Conservation (phyloP, 2,113 vertebrate species). For the Prietella phreatophila region DNA sequence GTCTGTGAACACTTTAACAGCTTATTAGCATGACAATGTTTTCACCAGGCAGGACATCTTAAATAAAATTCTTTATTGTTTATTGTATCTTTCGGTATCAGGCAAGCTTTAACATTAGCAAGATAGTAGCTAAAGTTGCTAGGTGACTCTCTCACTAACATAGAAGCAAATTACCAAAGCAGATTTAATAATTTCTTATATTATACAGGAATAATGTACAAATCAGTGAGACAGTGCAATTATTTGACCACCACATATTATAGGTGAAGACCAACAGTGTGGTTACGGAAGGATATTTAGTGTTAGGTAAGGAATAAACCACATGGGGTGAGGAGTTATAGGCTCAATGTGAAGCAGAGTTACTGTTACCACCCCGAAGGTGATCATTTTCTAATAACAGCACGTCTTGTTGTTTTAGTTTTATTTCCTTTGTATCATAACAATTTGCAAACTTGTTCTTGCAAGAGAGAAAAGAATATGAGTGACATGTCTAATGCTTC, state of each 20-base stretch:
- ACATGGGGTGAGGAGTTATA: neutral
- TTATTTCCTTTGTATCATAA: neutral
- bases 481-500: neutral
- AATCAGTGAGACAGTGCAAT: neutral
- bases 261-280: neutral
- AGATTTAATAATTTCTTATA: neutral
- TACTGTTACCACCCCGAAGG: neutral
- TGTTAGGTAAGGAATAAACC: neutral
- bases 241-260: neutral
- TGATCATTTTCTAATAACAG: neutral
- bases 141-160: too few species aligned
- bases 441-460: neutral
- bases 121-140: too few species aligned
- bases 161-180: neutral
- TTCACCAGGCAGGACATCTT: too few species aligned
- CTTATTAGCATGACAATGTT: too few species aligned
- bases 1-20: neutral
- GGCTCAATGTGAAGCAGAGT: neutral
- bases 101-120: too few species aligned
- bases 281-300: neutral
- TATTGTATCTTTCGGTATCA: too few species aligned
- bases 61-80: too few species aligned
- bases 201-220: neutral
- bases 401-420: neutral
- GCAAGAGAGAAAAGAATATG: neutral